Base-by-base conservation (phyloP, 2,888 invertebrate genomes). In the Neoitamus cyanurus region DNA sequence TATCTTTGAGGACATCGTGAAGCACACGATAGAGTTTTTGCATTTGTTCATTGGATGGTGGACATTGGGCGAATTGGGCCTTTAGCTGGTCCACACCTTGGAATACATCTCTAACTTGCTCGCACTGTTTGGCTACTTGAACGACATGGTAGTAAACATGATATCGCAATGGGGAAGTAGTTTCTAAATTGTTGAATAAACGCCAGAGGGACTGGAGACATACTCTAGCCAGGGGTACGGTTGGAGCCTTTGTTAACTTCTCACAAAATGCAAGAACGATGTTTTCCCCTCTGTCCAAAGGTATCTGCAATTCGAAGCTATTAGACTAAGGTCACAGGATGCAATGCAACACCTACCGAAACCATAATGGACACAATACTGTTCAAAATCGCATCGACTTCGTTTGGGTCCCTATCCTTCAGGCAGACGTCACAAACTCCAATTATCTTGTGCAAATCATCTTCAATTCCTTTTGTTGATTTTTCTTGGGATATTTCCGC, bases 341-440 rank as follows among this genome's bases (percentile, higher is more conserved):
- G 9, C 20, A n/a, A 6, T 31, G 31, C 0, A 3, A 6, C 36
- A 92, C 92, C 93, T 92, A 96, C 96, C 88, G 96, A 94, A 85
- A 98, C 96, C 94, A 99, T 95, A 87, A 99, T 96, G 5, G 98
- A 98, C 3, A 98, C 98, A 91, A 99, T 97, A 90, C 98, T 98
- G 92, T 98, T 98, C 11, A 99, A 93, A 83, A 98, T 96, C 88
- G 96, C 95, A 93, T 99, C 99, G 88, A 98, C 95, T 90, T 98
- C 98, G 15, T 93, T 90, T 90, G 97, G 97, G 89, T 95, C 95
- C 7, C 97, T 97, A 89, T 96, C 96, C 77, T 87, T 87, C 92
- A 98, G 98, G 90, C 97, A 97, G 72, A 96, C 94, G 92, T 98
- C 97, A 90, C 97, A 98, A 7, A 97, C 98, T 83, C 96, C 97